Evolutionary conservation across 2,888 invertebrate species (phyloP).

Genomic region (Ommatoiulus sabulosus): DNA sequence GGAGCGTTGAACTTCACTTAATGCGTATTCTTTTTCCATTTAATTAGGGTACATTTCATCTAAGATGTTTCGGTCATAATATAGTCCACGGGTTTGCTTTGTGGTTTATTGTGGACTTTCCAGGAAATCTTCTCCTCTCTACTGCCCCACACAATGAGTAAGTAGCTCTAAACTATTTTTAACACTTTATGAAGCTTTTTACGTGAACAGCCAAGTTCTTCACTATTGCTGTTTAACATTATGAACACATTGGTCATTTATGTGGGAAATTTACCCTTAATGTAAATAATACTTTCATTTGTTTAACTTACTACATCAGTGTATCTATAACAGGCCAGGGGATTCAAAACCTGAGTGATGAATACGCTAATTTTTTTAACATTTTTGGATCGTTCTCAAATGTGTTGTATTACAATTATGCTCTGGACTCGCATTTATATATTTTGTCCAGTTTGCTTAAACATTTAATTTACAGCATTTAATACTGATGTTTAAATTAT

Average conservation of each 20-base stretch:
- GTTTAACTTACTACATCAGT: too few relatives aligned
- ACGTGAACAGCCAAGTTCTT: neutral
- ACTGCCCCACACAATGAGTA: slow-evolving; percentile 65
- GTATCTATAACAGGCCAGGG: too few relatives aligned
- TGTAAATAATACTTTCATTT: too few relatives aligned
- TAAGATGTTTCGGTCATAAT: slow-evolving; percentile 65
- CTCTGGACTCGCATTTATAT: too few relatives aligned
- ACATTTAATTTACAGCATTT: neutral
- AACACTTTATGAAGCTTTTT: neutral
- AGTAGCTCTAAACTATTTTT: neutral
- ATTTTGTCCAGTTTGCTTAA: too few relatives aligned
- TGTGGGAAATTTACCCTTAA: too few relatives aligned
- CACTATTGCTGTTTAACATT: neutral
- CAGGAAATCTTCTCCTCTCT: slow-evolving; percentile 63
- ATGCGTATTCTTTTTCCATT: neutral
- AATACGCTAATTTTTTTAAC: too few relatives aligned
- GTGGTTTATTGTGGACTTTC: slow-evolving; percentile 66
- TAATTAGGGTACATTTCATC: slow-evolving; percentile 62
- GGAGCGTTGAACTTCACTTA: neutral
- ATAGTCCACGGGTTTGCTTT: slow-evolving; percentile 65
- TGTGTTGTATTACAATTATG: too few relatives aligned
- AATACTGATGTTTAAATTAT: neutral
- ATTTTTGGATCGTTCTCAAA: too few relatives aligned
- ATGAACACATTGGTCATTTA: too few relatives aligned
- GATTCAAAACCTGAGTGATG: too few relatives aligned